Percentiles rank a stretch among this genome's conserved stretches.
Conservation (phyloP, 2,113 vertebrate genomes). For the Bombycilla garrulus region DNA sequence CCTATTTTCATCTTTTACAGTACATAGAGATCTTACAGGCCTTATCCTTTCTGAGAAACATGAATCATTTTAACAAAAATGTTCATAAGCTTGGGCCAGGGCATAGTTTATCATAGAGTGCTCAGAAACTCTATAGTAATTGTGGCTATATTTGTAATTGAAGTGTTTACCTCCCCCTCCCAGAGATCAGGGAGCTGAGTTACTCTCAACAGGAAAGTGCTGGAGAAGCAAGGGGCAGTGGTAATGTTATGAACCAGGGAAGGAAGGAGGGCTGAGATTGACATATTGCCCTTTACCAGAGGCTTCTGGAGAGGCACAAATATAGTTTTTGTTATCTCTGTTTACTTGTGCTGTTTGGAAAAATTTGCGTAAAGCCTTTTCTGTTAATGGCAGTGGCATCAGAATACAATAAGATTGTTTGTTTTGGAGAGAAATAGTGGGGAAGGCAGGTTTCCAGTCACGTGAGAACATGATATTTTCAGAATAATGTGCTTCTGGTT, state of each 20-base stretch:
- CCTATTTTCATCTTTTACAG: not conserved
- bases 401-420: not conserved
- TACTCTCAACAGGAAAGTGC: not conserved
- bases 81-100: not conserved
- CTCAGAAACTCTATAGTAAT: not conserved
- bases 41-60: slow-evolving; percentile 15
- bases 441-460: not conserved
- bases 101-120: not conserved
- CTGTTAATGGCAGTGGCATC: not conserved
- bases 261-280: not conserved
- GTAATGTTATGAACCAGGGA: not conserved
- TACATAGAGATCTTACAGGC: not conserved
- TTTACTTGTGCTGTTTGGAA: slow-evolving; percentile 2
- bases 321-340: not conserved
- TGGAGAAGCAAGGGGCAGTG: not conserved
- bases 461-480: not conserved
- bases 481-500: not conserved
- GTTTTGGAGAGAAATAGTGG: not conserved
- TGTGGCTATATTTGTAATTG: slow-evolving; percentile 16
- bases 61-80: not conserved
- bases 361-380: not conserved
- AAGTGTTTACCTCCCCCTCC: not conserved
- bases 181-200: not conserved
- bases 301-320: not conserved
- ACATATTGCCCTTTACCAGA: not conserved